phyloP scores from a whole-genome alignment of 1,140 invertebrate genomes.

The Cylas formicarius region DNA sequence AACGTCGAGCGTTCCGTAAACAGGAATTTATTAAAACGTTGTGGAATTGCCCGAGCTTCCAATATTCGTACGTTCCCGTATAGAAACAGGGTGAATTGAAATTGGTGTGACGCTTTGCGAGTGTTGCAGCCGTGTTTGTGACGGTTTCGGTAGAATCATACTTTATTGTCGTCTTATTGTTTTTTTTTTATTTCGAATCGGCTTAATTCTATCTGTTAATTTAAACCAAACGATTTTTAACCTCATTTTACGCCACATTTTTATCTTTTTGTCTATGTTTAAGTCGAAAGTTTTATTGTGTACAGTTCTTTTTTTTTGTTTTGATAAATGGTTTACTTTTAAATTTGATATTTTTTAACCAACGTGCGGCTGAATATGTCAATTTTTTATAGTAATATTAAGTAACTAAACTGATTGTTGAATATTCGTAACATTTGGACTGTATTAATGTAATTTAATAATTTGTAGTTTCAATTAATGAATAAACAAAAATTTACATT shows the following conservation, averaged over 20 bases:
- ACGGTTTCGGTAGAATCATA: too few relatives aligned
- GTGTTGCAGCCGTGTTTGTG: too few relatives aligned
- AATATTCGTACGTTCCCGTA: not conserved
- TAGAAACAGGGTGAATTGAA: constrained; percentile 1
- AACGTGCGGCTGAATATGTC: constrained; percentile 4
- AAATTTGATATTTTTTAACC: not conserved
- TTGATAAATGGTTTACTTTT: not conserved
- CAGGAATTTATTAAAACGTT: not conserved
- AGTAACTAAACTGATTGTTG: constrained; percentile 7
- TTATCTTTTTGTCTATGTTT: not conserved
- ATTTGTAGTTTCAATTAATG: constrained; percentile 17
- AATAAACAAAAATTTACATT: too few relatives aligned
- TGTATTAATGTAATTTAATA: constrained; percentile 17
- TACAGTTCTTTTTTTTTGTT: not conserved
- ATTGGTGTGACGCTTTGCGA: not conserved
- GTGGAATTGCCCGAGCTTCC: constrained; percentile 7
- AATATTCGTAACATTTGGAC: constrained; percentile 17
- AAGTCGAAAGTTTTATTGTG: not conserved
- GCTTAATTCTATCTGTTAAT: constrained; percentile 3
- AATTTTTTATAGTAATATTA: constrained; percentile 17
- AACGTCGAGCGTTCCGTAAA: too few relatives aligned
- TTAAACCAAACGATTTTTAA: constrained; percentile 16
- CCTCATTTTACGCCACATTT: constrained; percentile 8
- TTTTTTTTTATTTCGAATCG: not conserved
- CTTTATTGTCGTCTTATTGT: not conserved